Evolutionary conservation across 2,888 invertebrate genomes (phyloP).

Genomic region (Caenorhabditis zanzibari): DNA sequence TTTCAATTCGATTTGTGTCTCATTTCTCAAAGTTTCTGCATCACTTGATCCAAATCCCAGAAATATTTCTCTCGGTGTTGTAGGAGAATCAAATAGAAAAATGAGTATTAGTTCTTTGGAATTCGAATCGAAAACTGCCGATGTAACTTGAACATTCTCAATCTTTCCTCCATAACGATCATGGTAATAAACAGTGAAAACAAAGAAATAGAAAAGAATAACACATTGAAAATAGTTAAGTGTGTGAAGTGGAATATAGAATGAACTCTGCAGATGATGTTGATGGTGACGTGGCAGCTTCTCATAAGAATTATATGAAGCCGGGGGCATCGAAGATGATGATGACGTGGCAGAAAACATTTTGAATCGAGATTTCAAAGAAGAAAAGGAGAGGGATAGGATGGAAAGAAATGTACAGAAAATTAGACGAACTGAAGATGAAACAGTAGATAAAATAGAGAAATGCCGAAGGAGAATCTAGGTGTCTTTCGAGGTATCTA

Average conservation of each 20-base stretch:
- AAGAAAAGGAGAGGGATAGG: slow-evolving; percentile 26
- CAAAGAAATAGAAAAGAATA: slow-evolving; percentile 52
- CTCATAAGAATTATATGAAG: slow-evolving; percentile 20
- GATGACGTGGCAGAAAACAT: slow-evolving; percentile 52
- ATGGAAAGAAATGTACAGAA: slow-evolving; percentile 29
- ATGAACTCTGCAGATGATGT: slow-evolving; percentile 9
- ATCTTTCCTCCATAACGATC: slow-evolving; percentile 33
- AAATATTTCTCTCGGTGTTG: slow-evolving; percentile 15
- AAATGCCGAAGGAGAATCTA: slow-evolving; percentile 31
- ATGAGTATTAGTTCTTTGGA: slow-evolving; percentile 28
- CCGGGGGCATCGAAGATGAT: slow-evolving; percentile 33
- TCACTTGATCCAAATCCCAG: slow-evolving; percentile 27
- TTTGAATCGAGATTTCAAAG: slow-evolving; percentile 27
- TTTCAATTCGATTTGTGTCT: slow-evolving; percentile 29
- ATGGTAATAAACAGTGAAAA: slow-evolving; percentile 37
- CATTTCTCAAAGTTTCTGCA: slow-evolving; percentile 34
- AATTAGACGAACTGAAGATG: slow-evolving; percentile 39
- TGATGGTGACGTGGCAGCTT: slow-evolving; percentile 40
- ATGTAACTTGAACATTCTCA: slow-evolving; percentile 41
- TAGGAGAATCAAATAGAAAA: slow-evolving; percentile 37
- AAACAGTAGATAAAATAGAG: slow-evolving; percentile 33
- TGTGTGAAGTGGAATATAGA: slow-evolving; percentile 27
- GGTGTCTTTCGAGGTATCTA: slow-evolving; percentile 36
- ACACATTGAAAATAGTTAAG: slow-evolving; percentile 50
- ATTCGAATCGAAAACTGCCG: slow-evolving; percentile 37